Conservation (phyloP, 92 coral and sea anemone genomes). For the Blastomussa wellsi region DNA sequence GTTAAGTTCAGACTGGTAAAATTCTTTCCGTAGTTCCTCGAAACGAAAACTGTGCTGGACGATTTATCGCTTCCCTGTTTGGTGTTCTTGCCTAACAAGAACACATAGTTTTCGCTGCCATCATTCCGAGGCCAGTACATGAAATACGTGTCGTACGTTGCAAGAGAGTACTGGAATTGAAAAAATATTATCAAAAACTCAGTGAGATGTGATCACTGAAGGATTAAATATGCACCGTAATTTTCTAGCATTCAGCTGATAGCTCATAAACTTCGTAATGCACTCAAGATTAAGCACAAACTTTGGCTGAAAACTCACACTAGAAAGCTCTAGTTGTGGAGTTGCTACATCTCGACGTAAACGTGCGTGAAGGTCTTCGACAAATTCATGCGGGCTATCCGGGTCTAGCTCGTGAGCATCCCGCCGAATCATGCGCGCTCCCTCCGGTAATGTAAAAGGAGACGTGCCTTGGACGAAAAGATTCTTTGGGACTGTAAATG, state of each 20-base stretch:
- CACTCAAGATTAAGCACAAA: neutral
- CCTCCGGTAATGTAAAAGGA: conserved; percentile 60
- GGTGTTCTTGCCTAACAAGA: conserved; percentile 54
- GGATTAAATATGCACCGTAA: neutral
- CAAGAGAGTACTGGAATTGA: conserved; percentile 51
- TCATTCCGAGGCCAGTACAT: conserved; percentile 62
- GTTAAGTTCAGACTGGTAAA: conserved; percentile 37
- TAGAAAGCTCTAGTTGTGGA: neutral
- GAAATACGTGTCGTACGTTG: conserved; percentile 29
- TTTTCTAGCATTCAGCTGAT: neutral
- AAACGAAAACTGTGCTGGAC: conserved; percentile 46
- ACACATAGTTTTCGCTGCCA: conserved; percentile 21
- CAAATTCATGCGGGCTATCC: neutral
- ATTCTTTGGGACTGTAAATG: conserved; percentile 57
- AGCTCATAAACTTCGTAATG: neutral
- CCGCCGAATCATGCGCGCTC: conserved; percentile 37
- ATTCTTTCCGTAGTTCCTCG: conserved; percentile 60
- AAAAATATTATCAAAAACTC: neutral
- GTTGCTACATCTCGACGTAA: neutral
- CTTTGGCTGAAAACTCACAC: conserved; percentile 15
- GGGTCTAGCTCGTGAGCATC: neutral
- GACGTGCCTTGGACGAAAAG: conserved; percentile 56
- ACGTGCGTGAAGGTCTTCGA: neutral
- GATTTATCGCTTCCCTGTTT: neutral
- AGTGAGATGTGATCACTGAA: neutral